Conservation (phyloP, 2,113 vertebrate genomes). For the Chaetodon auriga region DNA sequence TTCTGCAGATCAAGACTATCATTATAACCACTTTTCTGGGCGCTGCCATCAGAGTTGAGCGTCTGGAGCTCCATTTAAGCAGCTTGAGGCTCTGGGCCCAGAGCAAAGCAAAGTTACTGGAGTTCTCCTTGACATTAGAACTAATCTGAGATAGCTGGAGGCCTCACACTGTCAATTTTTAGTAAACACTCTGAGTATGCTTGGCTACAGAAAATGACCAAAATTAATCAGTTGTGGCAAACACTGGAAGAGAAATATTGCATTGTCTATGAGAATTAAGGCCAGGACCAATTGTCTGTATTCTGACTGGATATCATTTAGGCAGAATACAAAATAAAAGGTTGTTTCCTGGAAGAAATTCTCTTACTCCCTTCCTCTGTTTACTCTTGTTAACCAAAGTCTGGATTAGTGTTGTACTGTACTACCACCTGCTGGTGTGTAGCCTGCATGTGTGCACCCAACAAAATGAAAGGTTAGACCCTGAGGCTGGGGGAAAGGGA, state of each 20-base stretch:
- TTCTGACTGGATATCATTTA: background rate
- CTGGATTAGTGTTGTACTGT: slow-evolving; percentile 24
- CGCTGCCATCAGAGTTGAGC: background rate
- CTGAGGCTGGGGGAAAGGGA: background rate
- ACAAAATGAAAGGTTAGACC: background rate
- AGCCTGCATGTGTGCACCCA: background rate
- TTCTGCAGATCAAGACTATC: background rate
- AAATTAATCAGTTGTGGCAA: background rate
- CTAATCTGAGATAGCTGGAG: background rate
- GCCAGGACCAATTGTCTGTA: background rate
- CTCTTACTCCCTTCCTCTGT: background rate
- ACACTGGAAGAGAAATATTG: background rate
- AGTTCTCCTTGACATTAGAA: slow-evolving; percentile 10
- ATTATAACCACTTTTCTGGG: background rate
- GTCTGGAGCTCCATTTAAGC: background rate
- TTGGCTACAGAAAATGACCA: background rate
- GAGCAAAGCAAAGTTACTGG: background rate
- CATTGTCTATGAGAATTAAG: background rate
- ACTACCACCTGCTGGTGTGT: slow-evolving; percentile 61
- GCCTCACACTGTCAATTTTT: background rate
- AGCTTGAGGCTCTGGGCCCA: background rate
- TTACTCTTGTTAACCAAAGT: background rate
- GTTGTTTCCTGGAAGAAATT: background rate
- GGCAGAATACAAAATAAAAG: background rate
- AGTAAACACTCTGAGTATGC: no score